Evolutionary conservation across 2,113 vertebrate species (phyloP).

Genomic region (Eublepharis macularius): DNA sequence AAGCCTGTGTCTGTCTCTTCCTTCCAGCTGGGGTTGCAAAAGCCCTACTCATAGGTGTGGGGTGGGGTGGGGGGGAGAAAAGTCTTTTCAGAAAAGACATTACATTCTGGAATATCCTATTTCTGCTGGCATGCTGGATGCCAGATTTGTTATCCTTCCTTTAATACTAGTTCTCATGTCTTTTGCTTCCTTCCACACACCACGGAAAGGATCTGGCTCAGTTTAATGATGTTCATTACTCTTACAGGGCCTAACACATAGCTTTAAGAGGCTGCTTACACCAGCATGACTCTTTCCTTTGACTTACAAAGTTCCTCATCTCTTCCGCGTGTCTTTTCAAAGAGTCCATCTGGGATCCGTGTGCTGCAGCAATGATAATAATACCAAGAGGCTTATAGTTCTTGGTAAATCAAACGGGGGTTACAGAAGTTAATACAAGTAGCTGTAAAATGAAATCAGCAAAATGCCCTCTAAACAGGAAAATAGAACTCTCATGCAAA

Average conservation of each 20-base stretch:
- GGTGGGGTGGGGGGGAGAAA: too few relatives aligned
- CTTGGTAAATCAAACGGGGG: constrained; percentile 32
- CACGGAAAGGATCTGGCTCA: neutral
- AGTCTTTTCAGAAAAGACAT: too few relatives aligned
- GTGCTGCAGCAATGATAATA: constrained; percentile 25
- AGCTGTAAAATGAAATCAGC: constrained; percentile 18
- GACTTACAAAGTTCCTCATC: neutral
- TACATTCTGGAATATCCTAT: too few relatives aligned
- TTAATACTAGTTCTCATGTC: neutral
- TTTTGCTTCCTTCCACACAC: neutral
- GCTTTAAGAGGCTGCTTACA: neutral
- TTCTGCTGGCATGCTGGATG: too few relatives aligned
- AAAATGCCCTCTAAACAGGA: neutral
- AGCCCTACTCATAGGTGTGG: too few relatives aligned
- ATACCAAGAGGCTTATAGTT: constrained; percentile 24
- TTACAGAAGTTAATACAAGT: constrained; percentile 16
- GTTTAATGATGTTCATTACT: neutral
- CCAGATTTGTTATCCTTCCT: too few relatives aligned
- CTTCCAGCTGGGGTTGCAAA: too few relatives aligned
- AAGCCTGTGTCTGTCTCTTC: too few relatives aligned
- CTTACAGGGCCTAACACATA: neutral
- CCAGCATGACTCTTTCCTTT: neutral
- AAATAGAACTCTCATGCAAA: neutral
- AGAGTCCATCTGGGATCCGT: constrained; percentile 9
- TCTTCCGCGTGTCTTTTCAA: constrained; percentile 2